These are phyloP conservation scores for Eurypyga helias DNA, from an alignment of 2,113 vertebrate genomes.

Conservation along the genomic window DNA sequence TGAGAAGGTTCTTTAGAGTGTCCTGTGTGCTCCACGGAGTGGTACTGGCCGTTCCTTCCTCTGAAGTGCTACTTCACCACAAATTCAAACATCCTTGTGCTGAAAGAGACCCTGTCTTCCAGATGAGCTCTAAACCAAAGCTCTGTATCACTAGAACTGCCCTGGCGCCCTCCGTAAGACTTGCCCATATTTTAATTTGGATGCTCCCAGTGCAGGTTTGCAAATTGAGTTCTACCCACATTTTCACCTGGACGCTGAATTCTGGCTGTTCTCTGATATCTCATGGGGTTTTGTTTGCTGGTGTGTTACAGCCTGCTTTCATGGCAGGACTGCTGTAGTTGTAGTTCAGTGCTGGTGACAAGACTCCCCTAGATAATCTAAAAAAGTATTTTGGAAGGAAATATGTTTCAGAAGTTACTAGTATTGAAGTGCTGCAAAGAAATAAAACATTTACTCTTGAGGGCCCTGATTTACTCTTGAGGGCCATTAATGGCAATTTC, in stretches of 20 bases:
- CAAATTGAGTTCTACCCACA: not conserved
- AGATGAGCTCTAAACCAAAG: not conserved
- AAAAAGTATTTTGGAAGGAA: not conserved
- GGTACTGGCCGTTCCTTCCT: not conserved
- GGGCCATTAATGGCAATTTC: not conserved
- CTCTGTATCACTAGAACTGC: not conserved
- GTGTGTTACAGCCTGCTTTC: not conserved
- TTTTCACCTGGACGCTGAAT: not conserved
- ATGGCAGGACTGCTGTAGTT: not conserved
- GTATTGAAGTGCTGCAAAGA: not conserved
- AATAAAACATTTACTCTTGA: not conserved
- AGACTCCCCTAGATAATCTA: not conserved
- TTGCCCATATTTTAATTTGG: not conserved
- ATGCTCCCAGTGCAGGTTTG: not conserved
- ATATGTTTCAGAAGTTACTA: not conserved
- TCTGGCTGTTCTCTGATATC: not conserved
- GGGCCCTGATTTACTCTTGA: not conserved
- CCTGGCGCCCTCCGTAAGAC: not conserved
- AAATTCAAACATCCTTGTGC: not conserved
- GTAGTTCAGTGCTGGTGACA: not conserved
- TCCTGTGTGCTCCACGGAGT: fast-evolving
- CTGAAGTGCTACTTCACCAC: not conserved
- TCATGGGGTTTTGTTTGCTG: not conserved
- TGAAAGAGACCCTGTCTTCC: not conserved
- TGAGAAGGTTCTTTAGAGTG: not conserved